phyloP scores from a whole-genome alignment of 2,888 invertebrate genomes.

The Portevinia maculata region DNA sequence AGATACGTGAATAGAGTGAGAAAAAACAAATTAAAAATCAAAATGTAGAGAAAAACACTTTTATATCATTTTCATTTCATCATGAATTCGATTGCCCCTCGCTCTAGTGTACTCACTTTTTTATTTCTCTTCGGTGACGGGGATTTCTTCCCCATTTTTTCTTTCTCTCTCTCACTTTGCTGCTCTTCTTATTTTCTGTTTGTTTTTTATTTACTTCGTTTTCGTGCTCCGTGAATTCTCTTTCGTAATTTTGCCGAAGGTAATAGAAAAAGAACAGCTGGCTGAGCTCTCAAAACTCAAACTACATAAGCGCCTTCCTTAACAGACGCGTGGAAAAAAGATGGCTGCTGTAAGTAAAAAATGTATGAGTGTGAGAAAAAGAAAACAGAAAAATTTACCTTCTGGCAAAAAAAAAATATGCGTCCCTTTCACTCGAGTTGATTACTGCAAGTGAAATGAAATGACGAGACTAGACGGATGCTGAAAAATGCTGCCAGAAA shows the following conservation, averaged over 20 bases:
- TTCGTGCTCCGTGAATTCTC: conserved; percentile 28
- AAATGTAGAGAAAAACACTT: conserved; percentile 41
- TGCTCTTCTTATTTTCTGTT: conserved; percentile 18
- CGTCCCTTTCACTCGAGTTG: conserved; percentile 20
- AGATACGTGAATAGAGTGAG: conserved; percentile 59
- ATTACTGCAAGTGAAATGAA: neutral
- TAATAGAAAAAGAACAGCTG: conserved; percentile 44
- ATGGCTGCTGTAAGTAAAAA: neutral
- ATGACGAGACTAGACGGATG: neutral
- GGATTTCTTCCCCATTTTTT: conserved; percentile 63
- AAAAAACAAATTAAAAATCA: too few species aligned
- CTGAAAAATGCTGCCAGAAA: neutral
- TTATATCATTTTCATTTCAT: conserved; percentile 32
- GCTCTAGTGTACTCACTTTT: conserved; percentile 48
- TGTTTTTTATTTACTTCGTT: conserved; percentile 1
- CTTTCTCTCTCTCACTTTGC: conserved; percentile 5
- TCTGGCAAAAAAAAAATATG: neutral
- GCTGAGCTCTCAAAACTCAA: conserved; percentile 54
- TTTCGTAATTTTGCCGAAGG: conserved; percentile 1
- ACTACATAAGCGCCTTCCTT: too few species aligned
- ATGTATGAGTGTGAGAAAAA: neutral
- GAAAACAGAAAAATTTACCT: conserved; percentile 22
- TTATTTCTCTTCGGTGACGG: conserved; percentile 57
- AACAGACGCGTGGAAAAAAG: conserved; percentile 5
- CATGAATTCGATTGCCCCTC: conserved; percentile 17